Base-by-base conservation (phyloP, 2,888 invertebrate species). In the Mellilla xanthometata region DNA sequence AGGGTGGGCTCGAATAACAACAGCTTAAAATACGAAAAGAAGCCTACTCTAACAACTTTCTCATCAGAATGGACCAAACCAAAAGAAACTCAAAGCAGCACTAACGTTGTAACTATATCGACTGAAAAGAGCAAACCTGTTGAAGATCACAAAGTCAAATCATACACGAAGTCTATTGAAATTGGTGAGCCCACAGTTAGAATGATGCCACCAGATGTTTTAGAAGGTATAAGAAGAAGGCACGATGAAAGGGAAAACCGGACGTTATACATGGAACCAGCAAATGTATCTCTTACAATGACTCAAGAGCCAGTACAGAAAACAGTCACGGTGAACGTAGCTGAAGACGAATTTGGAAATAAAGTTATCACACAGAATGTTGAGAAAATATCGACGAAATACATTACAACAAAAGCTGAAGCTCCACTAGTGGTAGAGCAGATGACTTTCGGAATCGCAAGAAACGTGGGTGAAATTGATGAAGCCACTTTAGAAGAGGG, bases 91-190 rank as follows among this genome's bases (percentile, higher is more conserved):
- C 68, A 73, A 29, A 70, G 60, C 15, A 55, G 49, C 49, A 76
- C 63, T 42, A 89, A 88, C 54, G 68, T 90, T n/a, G 86, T 91
- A 15, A 90, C 90, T 2, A 89, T 90, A 55, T 72, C 80, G 9
- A 77, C 72, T 43, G 82, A 88, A 41, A 88, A 88, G 56, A 67
- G 60, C 47, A 73, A 73, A 39, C 76, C 81, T 2, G 49, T 72
- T 24, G 80, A 81, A 53, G 70, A 77, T 49, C 59, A 62, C 12
- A 78, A 77, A 57, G 68, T 72, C 34, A 84, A 81, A 60, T 73
- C 80, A 3, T 90, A 82, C 48, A 90, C 86, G n/a, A 90, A 90
- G 57, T 88, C 88, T 11, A 90, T 90, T 48, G 90, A 90, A 60
- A 90, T 90, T 26, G 86, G 89, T 8, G 85, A 89, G 48, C 73